Evolutionary conservation across 2,113 vertebrate genomes (phyloP), one percentile per base, ranked within the genome.

Genomic region (Sinocyclocheilus anshuiensis): DNA sequence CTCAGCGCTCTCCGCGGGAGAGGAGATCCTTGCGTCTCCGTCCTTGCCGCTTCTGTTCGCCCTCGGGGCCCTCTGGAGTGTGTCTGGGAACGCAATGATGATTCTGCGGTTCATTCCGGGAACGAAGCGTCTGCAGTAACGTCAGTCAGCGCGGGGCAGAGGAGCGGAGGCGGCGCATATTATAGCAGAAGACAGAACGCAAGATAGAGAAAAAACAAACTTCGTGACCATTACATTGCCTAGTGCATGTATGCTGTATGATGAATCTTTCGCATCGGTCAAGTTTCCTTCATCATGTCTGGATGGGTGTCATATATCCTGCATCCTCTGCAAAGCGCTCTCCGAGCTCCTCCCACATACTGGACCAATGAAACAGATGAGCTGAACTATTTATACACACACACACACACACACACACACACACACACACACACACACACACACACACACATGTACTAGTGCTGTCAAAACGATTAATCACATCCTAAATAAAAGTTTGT

Each of bases 1-100:
- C 84, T 94, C 94, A 88, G 79, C 86, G 95, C 91, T 87, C 91
- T 93, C 82, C 13, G 84, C 81, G 57, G 92, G 79, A 71, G 90
- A 91, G 84, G 57, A 84, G 26, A 89, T 93, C 83, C 92, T 91
- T 15, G 92, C 42, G 24, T 92, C 92, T 55, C 91, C 90, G 86
- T 92, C 93, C 50, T 89, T 90, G 45, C 88, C 79, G 90, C 89
- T 87, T 84, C 91, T 89, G 88, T 87, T 90, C 82, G 90, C 93
- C 74, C n/a, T 76, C n/a, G 2, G 36, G 20, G 1, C 20, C 71
- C 8, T 1, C 71, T 74, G 1, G 36, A 42, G 22, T 11, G 9
- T n/a, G 33, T 72, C 10, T 33, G 20, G 11, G 20, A 24, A 33
- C 53, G 39, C 20, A 79, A 0, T 79, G 77, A 80, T 80, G 77